phyloP scores from a whole-genome alignment of 2,888 invertebrate genomes.

The Chymomyza caudatula region DNA sequence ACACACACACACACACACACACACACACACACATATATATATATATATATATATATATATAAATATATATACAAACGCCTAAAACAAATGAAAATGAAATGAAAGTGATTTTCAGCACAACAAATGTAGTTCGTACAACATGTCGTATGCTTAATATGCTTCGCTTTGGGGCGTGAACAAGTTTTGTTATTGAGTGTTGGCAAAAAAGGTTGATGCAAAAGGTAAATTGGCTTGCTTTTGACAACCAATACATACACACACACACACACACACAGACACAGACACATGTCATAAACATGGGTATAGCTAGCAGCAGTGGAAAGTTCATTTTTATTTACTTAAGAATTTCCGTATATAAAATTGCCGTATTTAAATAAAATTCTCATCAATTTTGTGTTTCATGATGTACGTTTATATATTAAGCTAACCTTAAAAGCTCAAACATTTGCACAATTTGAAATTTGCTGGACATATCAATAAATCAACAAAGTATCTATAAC shows the following conservation, averaged over 20 bases:
- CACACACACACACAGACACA: neutral
- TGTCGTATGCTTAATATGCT: constrained; percentile 33
- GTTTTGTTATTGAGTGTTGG: neutral
- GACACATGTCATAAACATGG: too few relatives aligned
- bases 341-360: neutral
- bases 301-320: neutral
- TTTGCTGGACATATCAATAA: constrained; percentile 29
- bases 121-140: constrained; percentile 19
- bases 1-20: constrained; percentile 6
- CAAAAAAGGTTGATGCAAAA: neutral
- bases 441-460: constrained; percentile 46
- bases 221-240: constrained; percentile 3
- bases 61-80: too few relatives aligned
- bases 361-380: neutral
- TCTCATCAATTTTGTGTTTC: neutral
- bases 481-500: constrained; percentile 43
- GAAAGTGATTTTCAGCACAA: constrained; percentile 39
- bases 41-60: neutral
- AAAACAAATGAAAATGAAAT: constrained; percentile 9
- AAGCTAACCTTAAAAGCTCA: constrained; percentile 17
- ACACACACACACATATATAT: neutral
- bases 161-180: neutral
- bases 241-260: neutral
- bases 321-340: neutral
- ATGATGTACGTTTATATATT: too few relatives aligned